Evolutionary conservation across 2,797 vertebrate genomes (phyloP).

Genomic region (Characodon lateralis): DNA sequence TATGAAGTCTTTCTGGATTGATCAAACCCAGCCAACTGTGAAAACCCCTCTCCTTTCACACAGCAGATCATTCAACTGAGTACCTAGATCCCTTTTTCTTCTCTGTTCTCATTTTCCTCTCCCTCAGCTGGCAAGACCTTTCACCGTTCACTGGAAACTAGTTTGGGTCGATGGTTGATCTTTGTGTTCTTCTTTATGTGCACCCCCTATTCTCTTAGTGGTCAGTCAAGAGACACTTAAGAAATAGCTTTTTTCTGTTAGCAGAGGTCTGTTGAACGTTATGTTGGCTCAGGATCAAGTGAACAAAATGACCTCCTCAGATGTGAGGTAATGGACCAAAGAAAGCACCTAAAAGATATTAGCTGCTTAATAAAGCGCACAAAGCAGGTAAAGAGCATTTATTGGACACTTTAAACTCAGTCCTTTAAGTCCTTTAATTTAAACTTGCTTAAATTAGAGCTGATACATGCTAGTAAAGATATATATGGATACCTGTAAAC

Average conservation of each 20-base stretch:
- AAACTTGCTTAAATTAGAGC: background rate
- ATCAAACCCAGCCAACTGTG: constrained; percentile 47
- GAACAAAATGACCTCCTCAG: constrained; percentile 57
- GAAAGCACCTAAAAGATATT: constrained; percentile 42
- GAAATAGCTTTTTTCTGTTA: constrained; percentile 36
- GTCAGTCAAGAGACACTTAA: constrained; percentile 19
- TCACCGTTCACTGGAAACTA: constrained; percentile 27
- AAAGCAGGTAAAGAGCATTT: constrained; percentile 15
- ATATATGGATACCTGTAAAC: constrained; percentile 1
- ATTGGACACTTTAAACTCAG: constrained; percentile 40
- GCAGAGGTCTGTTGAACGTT: constrained; percentile 30
- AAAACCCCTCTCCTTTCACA: constrained; percentile 47
- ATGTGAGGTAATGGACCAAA: constrained; percentile 55
- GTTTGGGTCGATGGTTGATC: constrained; percentile 40
- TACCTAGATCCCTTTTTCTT: constrained; percentile 40
- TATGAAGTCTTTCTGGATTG: constrained; percentile 53
- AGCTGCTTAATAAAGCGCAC: constrained; percentile 36
- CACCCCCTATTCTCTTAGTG: constrained; percentile 22
- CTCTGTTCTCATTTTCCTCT: background rate
- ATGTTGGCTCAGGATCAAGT: constrained; percentile 52
- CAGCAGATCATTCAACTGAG: constrained; percentile 56
- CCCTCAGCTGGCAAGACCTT: constrained; percentile 18
- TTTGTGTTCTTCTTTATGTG: constrained; percentile 38
- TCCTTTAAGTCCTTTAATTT: no score
- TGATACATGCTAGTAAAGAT: constrained; percentile 40